These are phyloP conservation scores for Chionomys nivalis DNA, from an alignment of 2,113 vertebrate genomes.

Conservation along the genomic window DNA sequence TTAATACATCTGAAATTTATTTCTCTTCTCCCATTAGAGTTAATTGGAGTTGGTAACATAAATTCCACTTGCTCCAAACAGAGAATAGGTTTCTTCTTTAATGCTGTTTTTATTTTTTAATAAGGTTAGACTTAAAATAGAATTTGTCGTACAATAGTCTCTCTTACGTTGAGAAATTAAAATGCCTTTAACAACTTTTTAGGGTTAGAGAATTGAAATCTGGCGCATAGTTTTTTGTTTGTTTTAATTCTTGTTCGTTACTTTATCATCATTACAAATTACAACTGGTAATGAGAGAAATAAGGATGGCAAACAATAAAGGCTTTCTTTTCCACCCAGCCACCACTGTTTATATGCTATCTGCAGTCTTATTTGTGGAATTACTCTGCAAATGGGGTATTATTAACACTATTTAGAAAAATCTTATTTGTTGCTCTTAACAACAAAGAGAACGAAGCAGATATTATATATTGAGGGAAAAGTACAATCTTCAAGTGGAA, in stretches of 20 bases:
- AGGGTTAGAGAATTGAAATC: constrained; percentile 76
- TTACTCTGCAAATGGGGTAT: constrained; percentile 71
- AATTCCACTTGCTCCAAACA: constrained; percentile 78
- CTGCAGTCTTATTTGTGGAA: constrained; percentile 72
- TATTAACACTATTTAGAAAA: constrained; percentile 77
- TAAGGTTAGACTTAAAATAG: constrained; percentile 82
- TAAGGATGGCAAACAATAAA: constrained; percentile 64
- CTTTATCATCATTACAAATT: constrained; percentile 79
- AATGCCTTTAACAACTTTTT: constrained; percentile 79
- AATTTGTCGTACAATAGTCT: constrained; percentile 74
- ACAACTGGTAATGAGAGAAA: constrained; percentile 77
- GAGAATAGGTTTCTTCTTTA: constrained; percentile 80
- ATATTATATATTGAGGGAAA: constrained; percentile 35
- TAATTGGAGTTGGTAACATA: constrained; percentile 82
- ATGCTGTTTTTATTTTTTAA: constrained; percentile 82
- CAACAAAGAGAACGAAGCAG: constrained; percentile 56
- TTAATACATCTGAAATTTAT: constrained; percentile 77
- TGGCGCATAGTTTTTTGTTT: constrained; percentile 62
- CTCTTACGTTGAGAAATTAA: constrained; percentile 78
- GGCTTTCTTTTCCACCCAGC: constrained; percentile 63
- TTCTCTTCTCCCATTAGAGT: constrained; percentile 79
- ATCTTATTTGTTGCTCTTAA: constrained; percentile 61
- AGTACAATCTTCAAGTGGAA: constrained; percentile 38
- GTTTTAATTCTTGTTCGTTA: constrained; percentile 74
- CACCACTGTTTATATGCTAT: constrained; percentile 66